Base-by-base conservation (phyloP, 1,140 invertebrate genomes). In the Rhagoletis pomonella region DNA sequence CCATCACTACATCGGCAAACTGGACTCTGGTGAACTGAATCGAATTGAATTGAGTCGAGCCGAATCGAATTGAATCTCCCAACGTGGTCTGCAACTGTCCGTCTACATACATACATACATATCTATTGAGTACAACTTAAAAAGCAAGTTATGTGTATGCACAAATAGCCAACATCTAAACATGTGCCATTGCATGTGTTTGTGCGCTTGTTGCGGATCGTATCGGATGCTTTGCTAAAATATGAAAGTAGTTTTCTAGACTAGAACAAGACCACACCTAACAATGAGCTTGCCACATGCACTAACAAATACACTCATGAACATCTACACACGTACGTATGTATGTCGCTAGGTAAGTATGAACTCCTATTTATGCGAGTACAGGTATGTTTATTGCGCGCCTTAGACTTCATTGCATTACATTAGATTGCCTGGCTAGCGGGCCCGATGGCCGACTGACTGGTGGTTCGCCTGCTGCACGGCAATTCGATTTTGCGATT, bases 181-280 rank as follows among this genome's bases (percentile, higher is more conserved):
- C 47, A 65, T 64, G 64, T 65, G 42, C 44, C 44, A 1, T 62
- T 47, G 42, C 39, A 39, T 69, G 47, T 19, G 17, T 77, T 39
- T 50, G 47, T 81, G 3, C 55, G 73, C 29, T 9, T n/a, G 12
- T 2, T 58, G 47, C 73, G 73, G 73, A 81, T 81, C 73, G 73
- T 81, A 81, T 81, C 73, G 84, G 84, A 85, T 85, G 84, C 73
- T 85, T 85, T 60, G 59, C 84, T 85, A 81, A 88, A 88, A 88
- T 87, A 88, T 88, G 87, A 88, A 88, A 88, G 87, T 88, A 88
- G 87, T 88, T 88, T 88, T 88, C 85, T 88, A 88, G 87, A 88
- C 85, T 87, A 88, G 87, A 88, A 88, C 87, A 88, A 88, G 87
- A 88, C 87, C 87, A 88, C 87, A 88, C 87, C 87, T 88, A 88